Evolutionary conservation across 2,797 vertebrate genomes (phyloP), one percentile per base, ranked within the genome.

Genomic region (Pseudochaenichthys georgianus): DNA sequence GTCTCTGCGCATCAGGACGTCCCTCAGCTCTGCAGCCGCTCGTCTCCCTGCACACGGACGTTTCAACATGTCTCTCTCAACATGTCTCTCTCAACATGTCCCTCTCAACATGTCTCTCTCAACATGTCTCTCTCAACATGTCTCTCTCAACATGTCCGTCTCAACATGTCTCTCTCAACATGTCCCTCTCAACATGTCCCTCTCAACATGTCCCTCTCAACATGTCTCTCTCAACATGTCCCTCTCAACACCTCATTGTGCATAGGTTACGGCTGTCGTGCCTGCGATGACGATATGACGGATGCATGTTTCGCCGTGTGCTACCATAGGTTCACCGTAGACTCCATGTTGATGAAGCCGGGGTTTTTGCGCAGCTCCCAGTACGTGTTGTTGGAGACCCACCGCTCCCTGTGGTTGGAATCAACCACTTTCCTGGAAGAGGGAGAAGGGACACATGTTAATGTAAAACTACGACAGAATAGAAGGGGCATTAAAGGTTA

Each of bases 291-390:
- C 91, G 94, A 94, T 91, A 92, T 91, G 92, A 93, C 81, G 89
- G 81, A 90, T 88, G 34, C 34, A 87, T 78, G 88, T 90, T 80
- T 88, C 90, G 78, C 90, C 85, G 48, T 89, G 90, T 92, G 91
- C 96, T 97, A 99, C 98, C 98, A 99, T 89, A 99, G 97, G 81
- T 13, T 88, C 53, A 75, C 61, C 9, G 91, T 95, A 90, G 77
- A 38, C 82, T 99, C 97, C 95, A 97, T 94, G 94, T 98, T 99
- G 91, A 95, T 97, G 94, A 99, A 99, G 85, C 98, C 98, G 41
- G 97, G 97, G 93, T 97, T 97, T 89, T 98, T 99, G 59, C 98
- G 97, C 38, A 99, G 94, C 84, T 99, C 98, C 98, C 98, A 99
- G 92, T 99, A 99, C 28, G 87, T 97, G 90, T 96, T 97, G 84